Evolutionary conservation across 2,113 vertebrate species (phyloP).

Genomic region (Macrotis lagotis): DNA sequence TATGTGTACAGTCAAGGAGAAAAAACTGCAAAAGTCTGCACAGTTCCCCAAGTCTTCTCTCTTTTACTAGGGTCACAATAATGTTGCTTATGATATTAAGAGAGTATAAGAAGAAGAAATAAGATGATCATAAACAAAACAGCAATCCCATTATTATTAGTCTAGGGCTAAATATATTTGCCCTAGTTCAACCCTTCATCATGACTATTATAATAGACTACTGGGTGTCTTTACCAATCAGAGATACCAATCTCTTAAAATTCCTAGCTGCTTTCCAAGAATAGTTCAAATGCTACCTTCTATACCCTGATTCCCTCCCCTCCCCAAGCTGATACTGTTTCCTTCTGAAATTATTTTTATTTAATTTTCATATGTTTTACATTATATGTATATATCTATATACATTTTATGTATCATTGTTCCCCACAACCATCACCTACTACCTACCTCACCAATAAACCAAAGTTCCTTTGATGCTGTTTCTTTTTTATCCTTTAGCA

Average conservation of each 20-base stretch:
- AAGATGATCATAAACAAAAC: not conserved
- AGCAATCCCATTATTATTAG: not conserved
- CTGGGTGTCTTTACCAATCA: not conserved
- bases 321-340: not conserved
- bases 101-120: constrained; percentile 10
- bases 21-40: not conserved
- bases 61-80: not conserved
- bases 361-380: not conserved
- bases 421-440: not conserved
- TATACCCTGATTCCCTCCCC: not conserved
- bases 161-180: not conserved
- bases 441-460: not conserved
- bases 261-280: not conserved
- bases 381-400: not conserved
- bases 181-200: not conserved
- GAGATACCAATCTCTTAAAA: not conserved
- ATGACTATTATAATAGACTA: not conserved
- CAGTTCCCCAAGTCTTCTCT: not conserved
- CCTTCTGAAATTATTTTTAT: not conserved
- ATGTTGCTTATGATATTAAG: constrained; percentile 3
- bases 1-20: not conserved
- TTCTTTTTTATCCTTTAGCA: not conserved
- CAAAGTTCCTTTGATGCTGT: not conserved
- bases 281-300: not conserved
- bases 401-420: too few relatives aligned